Base-by-base conservation (phyloP, 2,797 vertebrate genomes). In the Clarias laeviceps region DNA sequence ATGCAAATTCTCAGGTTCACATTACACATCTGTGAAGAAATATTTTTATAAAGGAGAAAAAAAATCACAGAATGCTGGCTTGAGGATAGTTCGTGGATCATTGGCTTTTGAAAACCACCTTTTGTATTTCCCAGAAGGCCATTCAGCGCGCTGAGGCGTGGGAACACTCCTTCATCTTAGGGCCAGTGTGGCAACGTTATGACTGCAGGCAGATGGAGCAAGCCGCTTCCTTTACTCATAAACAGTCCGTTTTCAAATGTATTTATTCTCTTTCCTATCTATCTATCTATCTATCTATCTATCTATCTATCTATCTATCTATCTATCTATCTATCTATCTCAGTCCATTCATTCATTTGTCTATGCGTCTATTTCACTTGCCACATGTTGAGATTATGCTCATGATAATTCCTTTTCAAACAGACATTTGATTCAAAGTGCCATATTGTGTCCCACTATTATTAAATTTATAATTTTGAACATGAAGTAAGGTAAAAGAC, bases 91-190 rank as follows among this genome's bases (percentile, higher is more conserved):
- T 14, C 7, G 45, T 57, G 86, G 84, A 88, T 84, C 85, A 88
- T 84, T 88, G 85, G 65, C 72, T 89, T 85, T 81, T 82, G 86
- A 85, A 87, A 69, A 87, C 56, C 66, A 68, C 27, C 72, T 84
- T 69, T 69, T 70, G 82, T 83, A 82, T 85, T 88, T 88, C 87
- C 89, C 89, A 87, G 82, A 86, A 85, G 87, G 73, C 73, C 24
- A 54, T 88, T 88, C 45, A 72, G 79, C 27, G 83, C 81, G 8
- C 82, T 87, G 89, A 86, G 85, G 89, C 88, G 40, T 88, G 82
- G 82, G 85, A 88, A 86, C 78, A 77, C 82, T 84, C 78, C 77
- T 85, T 77, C 85, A 84, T 89, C 84, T 85, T 64, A 29, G 65
- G 40, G 66, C 85, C 87, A 72, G 61, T 73, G 56, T 82, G 80